phyloP scores from a whole-genome alignment of 2,888 invertebrate species.

The Spialia ferax region DNA sequence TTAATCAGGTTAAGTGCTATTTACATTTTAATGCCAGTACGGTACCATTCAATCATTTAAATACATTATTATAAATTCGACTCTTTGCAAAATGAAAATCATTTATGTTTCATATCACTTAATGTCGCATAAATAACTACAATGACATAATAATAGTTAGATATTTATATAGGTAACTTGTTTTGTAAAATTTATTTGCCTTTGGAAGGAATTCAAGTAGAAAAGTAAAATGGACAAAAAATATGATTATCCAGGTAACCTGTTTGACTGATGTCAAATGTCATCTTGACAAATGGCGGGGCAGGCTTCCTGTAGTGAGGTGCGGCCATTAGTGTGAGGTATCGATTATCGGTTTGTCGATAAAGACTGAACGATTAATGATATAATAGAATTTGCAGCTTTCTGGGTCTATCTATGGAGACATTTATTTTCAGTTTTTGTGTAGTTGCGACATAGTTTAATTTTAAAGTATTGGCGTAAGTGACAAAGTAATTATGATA shows the following conservation, averaged over 20 bases:
- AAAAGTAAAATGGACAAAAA: conserved; percentile 48
- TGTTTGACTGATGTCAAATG: conserved; percentile 82
- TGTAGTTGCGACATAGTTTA: neutral
- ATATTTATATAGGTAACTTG: neutral
- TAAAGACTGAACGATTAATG: conserved; percentile 64
- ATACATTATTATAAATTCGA: too few species aligned
- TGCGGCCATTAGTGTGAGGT: conserved; percentile 64
- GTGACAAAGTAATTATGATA: neutral
- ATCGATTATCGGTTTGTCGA: conserved; percentile 66
- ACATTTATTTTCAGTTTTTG: conserved; percentile 5
- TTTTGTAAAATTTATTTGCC: conserved; percentile 2
- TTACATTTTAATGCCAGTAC: too few species aligned
- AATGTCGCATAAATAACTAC: too few species aligned
- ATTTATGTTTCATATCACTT: too few species aligned
- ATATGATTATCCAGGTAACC: conserved; percentile 58
- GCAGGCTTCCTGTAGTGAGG: conserved; percentile 78
- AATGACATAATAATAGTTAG: neutral
- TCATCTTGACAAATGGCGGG: conserved; percentile 80
- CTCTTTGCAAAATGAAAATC: too few species aligned
- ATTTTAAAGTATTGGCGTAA: neutral
- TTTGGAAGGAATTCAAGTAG: conserved; percentile 30
- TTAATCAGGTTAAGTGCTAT: too few species aligned
- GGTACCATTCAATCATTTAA: too few species aligned
- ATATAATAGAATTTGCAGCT: conserved; percentile 48
- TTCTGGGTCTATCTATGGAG: neutral